phyloP scores from a whole-genome alignment of 2,797 vertebrate genomes.

The Argentina silus region DNA sequence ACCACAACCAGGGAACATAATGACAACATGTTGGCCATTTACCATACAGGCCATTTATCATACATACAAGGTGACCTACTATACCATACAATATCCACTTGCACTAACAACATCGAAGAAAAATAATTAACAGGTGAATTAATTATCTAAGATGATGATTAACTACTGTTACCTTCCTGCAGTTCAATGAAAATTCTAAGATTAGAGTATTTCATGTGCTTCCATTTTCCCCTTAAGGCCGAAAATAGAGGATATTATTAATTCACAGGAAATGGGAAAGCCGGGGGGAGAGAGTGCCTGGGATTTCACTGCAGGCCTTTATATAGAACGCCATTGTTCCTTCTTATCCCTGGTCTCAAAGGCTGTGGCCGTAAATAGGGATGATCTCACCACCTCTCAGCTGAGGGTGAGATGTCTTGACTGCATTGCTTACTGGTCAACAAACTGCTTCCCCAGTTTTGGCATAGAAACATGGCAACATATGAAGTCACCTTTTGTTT shows the following conservation, averaged over 20 bases:
- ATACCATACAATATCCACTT: background rate
- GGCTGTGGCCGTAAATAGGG: conserved; percentile 49
- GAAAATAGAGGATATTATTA: conserved; percentile 71
- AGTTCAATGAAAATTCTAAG: conserved; percentile 39
- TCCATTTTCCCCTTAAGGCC: conserved; percentile 49
- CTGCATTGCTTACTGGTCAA: conserved; percentile 11
- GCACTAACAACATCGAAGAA: background rate
- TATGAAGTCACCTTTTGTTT: conserved; percentile 8
- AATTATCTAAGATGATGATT: conserved; percentile 5
- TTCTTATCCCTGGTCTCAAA: conserved; percentile 43
- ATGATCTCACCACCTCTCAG: conserved; percentile 61
- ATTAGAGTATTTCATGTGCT: conserved; percentile 40
- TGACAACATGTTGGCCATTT: background rate
- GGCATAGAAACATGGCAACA: conserved; percentile 22
- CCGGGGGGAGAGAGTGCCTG: conserved; percentile 47
- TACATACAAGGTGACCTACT: background rate
- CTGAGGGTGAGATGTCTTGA: conserved; percentile 20
- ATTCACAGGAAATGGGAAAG: conserved; percentile 72
- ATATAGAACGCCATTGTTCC: conserved; percentile 72
- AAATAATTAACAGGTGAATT: background rate
- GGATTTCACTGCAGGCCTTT: conserved; percentile 63
- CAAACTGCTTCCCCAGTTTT: background rate
- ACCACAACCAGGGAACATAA: background rate
- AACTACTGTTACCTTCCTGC: conserved; percentile 3
- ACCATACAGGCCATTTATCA: background rate